Evolutionary conservation across 2,797 vertebrate species (phyloP).

Genomic region (Cirrhinus molitorella): DNA sequence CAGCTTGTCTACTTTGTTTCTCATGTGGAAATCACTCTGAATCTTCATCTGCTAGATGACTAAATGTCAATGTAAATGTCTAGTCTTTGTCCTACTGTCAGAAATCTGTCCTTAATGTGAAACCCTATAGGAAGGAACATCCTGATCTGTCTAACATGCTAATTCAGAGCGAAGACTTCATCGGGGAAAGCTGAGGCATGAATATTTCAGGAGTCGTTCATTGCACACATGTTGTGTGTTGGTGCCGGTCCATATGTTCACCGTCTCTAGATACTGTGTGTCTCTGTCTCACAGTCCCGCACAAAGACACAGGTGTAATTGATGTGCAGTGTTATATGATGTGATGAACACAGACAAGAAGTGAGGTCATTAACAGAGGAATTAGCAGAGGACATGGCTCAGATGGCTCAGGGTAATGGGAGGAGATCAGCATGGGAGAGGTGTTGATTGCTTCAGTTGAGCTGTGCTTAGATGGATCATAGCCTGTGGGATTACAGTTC

Average conservation of each 20-base stretch:
- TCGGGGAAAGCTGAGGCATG: constrained; percentile 23
- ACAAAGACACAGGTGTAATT: constrained; percentile 37
- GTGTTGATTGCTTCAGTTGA: constrained; percentile 42
- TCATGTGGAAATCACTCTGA: not conserved
- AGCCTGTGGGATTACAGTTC: constrained; percentile 16
- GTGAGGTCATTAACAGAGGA: constrained; percentile 48
- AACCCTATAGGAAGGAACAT: not conserved
- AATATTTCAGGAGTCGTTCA: constrained; percentile 53
- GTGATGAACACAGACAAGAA: constrained; percentile 29
- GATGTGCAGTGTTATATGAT: not conserved
- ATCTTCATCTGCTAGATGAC: not conserved
- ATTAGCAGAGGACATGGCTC: constrained; percentile 23
- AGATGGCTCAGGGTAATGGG: constrained; percentile 23
- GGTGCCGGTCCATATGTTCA: constrained; percentile 12
- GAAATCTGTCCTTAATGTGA: not conserved
- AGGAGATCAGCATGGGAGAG: constrained; percentile 44
- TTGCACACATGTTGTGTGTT: constrained; percentile 30
- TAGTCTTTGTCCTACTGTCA: constrained; percentile 3
- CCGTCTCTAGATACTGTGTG: not conserved
- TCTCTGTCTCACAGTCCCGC: constrained; percentile 30
- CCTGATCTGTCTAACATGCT: constrained; percentile 8
- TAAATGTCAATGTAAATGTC: constrained; percentile 6
- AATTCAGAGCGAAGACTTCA: constrained; percentile 45
- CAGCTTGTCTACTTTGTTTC: not conserved
- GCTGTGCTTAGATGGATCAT: constrained; percentile 13